A percentile compares a stretch with the other conserved stretches of the same genome.
phyloP scores from a whole-genome alignment of 2,888 invertebrate genomes.

The Sussaba pulchella region DNA sequence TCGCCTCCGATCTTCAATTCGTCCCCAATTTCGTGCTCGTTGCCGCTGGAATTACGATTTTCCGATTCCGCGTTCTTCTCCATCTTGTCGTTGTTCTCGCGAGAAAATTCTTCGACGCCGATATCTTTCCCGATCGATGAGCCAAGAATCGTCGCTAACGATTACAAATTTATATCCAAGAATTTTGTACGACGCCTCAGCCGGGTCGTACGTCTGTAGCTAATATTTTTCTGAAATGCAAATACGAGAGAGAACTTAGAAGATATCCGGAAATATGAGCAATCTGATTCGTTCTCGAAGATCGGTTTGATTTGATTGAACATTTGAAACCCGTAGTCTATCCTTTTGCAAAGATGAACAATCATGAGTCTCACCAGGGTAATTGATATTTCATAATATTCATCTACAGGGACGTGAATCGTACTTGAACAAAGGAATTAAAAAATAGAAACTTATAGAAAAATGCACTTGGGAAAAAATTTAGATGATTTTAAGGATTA shows the following conservation, averaged over 20 bases:
- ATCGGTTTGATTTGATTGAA: slow-evolving; percentile 1
- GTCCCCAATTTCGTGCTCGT: slow-evolving; percentile 89
- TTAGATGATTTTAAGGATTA: not conserved
- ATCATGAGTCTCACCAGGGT: not conserved
- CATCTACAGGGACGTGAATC: not conserved
- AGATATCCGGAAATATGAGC: not conserved
- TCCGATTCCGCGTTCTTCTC: slow-evolving; percentile 78
- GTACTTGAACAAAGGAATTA: not conserved
- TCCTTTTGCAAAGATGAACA: not conserved
- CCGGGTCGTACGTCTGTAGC: slow-evolving; percentile 61
- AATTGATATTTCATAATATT: not conserved
- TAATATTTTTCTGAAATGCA: slow-evolving; percentile 60
- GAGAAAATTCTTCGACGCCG: not conserved
- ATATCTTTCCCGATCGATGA: not conserved
- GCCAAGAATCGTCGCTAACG: too few relatives aligned
- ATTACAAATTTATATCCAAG: slow-evolving; percentile 61
- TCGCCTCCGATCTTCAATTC: slow-evolving; percentile 92
- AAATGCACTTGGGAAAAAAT: not conserved
- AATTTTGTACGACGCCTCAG: slow-evolving; percentile 45
- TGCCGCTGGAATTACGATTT: slow-evolving; percentile 80
- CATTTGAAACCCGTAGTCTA: not conserved
- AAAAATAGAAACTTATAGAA: not conserved
- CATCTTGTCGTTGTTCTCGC: slow-evolving; percentile 47
- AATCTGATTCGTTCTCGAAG: not conserved
- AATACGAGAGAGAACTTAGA: slow-evolving; percentile 56